A percentile compares a stretch with the other conserved stretches of the same genome.
Evolutionary conservation across 2,113 vertebrate genomes (phyloP).

Genomic region (Syngnathus floridae): DNA sequence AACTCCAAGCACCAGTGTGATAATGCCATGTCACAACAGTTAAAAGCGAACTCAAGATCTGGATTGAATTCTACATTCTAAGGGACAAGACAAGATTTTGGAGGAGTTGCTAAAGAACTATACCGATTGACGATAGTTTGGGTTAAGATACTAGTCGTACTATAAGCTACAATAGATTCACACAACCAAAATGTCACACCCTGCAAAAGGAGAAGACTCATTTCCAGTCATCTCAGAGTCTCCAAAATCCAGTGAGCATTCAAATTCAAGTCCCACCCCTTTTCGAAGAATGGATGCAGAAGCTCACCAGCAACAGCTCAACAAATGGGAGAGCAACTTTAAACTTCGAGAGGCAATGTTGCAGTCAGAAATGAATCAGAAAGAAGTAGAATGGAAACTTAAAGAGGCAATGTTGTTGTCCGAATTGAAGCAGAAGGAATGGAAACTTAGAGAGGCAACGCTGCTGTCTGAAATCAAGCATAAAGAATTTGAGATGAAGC

Average conservation of each 20-base stretch:
- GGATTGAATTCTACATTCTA: neutral
- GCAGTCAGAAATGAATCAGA: conserved; percentile 1
- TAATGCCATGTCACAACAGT: neutral
- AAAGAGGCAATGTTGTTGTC: conserved; percentile 6
- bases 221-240: neutral
- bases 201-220: neutral
- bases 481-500: neutral
- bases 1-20: neutral
- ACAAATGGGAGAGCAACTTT: conserved; percentile 1
- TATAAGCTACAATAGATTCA: neutral
- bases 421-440: conserved; percentile 4
- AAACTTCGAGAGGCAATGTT: conserved; percentile 1
- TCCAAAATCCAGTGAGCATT: neutral
- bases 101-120: neutral
- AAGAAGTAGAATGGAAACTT: conserved; percentile 8
- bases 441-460: neutral
- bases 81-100: neutral
- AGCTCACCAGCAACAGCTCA: neutral
- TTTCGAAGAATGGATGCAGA: neutral
- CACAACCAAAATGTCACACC: neutral
- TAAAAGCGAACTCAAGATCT: neutral
- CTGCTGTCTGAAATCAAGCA: conserved; percentile 1
- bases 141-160: neutral
- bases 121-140: neutral
- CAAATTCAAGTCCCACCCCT: neutral